Conservation (phyloP, 2,113 vertebrate species). For the Sturnus vulgaris region DNA sequence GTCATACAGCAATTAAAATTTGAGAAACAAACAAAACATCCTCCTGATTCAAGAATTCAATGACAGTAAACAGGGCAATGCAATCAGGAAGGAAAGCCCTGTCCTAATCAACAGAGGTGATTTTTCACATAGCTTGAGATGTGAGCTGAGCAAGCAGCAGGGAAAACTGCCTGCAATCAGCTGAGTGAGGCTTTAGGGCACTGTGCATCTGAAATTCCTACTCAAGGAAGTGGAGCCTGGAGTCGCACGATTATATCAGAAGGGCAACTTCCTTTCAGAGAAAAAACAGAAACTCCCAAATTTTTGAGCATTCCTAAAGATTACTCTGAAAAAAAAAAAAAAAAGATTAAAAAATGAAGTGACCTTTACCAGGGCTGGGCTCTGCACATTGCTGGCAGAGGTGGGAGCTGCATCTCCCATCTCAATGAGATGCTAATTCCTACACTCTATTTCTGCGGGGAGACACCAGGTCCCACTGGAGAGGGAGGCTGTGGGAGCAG, state of each 20-base stretch:
- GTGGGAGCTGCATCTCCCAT: background rate
- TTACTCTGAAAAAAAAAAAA: background rate
- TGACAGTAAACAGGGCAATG: constrained; percentile 60
- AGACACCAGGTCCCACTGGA: background rate
- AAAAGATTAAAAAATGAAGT: background rate
- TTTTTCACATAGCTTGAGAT: constrained; percentile 50
- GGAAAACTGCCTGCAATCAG: constrained; percentile 37
- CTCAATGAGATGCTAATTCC: constrained; percentile 15
- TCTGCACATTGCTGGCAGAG: background rate
- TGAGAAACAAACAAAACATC: constrained; percentile 54
- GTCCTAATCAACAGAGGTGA: constrained; percentile 44
- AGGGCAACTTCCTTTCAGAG: constrained; percentile 55
- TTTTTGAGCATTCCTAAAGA: background rate
- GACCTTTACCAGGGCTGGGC: background rate
- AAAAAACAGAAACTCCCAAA: background rate
- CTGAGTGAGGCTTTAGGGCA: constrained; percentile 11
- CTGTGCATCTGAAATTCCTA: background rate
- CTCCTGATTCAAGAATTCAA: constrained; percentile 58
- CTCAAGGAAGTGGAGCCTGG: background rate
- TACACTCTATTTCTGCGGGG: background rate
- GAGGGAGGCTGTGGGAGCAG: rapidly evolving
- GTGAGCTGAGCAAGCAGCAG: constrained; percentile 30
- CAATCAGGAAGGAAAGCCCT: constrained; percentile 55
- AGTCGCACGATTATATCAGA: background rate
- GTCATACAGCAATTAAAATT: constrained; percentile 62